Conservation (phyloP, 2,888 invertebrate genomes). For the Cheiracanthium punctorium region DNA sequence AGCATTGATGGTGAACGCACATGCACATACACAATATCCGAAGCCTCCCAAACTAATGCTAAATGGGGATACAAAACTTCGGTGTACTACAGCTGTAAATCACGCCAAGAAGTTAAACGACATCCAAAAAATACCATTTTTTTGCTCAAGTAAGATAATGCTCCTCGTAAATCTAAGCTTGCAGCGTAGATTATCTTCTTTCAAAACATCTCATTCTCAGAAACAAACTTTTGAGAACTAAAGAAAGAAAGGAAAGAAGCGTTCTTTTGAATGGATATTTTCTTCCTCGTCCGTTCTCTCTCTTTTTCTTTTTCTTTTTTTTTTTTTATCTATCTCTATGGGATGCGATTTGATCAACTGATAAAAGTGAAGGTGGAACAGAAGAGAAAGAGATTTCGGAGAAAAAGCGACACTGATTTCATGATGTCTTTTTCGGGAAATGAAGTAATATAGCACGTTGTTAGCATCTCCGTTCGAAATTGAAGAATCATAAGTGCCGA, state of each 20-base stretch:
- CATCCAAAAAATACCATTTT: too few species aligned
- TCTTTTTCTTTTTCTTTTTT: too few species aligned
- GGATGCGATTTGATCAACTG: constrained; percentile 4
- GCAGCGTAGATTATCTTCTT: not conserved
- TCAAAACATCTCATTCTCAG: not conserved
- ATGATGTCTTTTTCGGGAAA: not conserved
- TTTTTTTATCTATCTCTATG: not conserved
- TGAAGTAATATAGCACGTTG: not conserved
- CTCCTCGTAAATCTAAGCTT: not conserved
- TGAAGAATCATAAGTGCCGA: too few species aligned
- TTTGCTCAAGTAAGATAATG: not conserved
- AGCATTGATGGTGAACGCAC: too few species aligned
- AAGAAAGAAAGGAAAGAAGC: not conserved
- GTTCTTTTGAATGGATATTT: not conserved
- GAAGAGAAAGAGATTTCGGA: not conserved
- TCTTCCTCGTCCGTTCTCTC: not conserved
- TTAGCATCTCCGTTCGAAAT: not conserved
- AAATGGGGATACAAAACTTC: too few species aligned
- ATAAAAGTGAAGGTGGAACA: not conserved
- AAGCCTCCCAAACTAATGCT: too few species aligned
- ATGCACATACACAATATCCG: too few species aligned
- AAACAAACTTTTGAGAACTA: not conserved
- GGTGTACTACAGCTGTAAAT: too few species aligned
- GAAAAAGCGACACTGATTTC: not conserved
- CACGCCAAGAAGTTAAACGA: too few species aligned